Percentiles rank a stretch among this genome's conserved stretches.
phyloP scores from a whole-genome alignment of 2,113 vertebrate genomes.

The Perca fluviatilis region DNA sequence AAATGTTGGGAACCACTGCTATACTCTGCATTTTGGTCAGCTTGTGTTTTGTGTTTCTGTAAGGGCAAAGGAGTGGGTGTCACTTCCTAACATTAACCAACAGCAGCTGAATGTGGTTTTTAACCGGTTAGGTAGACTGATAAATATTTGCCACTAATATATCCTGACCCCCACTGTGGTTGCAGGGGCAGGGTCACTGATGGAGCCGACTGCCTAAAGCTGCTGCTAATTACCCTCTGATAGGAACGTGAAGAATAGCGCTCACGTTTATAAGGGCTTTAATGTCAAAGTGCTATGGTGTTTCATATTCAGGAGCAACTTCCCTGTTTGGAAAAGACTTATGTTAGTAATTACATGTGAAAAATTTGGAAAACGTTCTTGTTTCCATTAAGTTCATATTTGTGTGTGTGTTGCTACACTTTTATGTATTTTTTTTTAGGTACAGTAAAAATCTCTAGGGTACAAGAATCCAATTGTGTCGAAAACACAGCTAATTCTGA shows the following conservation, averaged over 20 bases:
- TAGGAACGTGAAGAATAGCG: conserved; percentile 53
- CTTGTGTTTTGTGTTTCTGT: conserved; percentile 22
- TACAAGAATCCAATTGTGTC: background rate
- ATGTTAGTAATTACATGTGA: conserved; percentile 18
- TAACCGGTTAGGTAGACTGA: conserved; percentile 52
- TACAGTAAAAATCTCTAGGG: background rate
- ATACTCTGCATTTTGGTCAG: conserved; percentile 3
- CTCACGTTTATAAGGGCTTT: conserved; percentile 54
- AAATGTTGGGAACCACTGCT: conserved; percentile 14
- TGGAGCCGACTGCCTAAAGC: conserved; percentile 60
- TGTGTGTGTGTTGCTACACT: background rate
- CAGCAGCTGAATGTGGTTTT: conserved; percentile 60
- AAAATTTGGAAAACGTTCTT: conserved; percentile 13
- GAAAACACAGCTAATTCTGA: background rate
- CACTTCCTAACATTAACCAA: conserved; percentile 51
- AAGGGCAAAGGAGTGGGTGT: background rate
- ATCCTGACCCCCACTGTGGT: conserved; percentile 54
- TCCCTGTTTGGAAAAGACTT: conserved; percentile 25
- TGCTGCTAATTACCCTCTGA: conserved; percentile 78
- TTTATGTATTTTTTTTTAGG: background rate
- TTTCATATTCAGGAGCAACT: conserved; percentile 56
- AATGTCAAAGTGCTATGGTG: conserved; percentile 45
- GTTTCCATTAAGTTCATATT: background rate
- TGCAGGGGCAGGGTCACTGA: conserved; percentile 48
- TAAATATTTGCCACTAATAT: conserved; percentile 70